A percentile compares a stretch with the other conserved stretches of the same genome.
Conservation (phyloP, 2,888 invertebrate genomes). For the Chrysolina haemoptera region DNA sequence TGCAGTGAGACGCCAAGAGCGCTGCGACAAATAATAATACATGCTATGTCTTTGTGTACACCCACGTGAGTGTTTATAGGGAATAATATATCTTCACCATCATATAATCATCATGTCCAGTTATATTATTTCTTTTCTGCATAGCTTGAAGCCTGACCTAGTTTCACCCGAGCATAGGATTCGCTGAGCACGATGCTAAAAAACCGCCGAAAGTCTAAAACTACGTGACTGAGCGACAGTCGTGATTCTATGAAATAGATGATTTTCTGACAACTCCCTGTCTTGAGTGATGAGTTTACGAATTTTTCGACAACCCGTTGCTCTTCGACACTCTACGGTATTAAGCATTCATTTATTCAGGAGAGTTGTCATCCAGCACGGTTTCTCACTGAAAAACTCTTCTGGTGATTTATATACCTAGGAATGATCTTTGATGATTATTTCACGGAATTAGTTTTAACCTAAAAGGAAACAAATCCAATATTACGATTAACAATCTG, state of each 20-base stretch:
- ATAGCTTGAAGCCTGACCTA: not conserved
- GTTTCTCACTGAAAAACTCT: slow-evolving; percentile 17
- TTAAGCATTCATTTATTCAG: slow-evolving; percentile 36
- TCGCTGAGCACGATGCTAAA: slow-evolving; percentile 62
- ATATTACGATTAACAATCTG: too few relatives aligned
- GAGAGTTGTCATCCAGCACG: slow-evolving; percentile 31
- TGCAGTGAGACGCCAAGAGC: too few relatives aligned
- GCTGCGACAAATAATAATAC: too few relatives aligned
- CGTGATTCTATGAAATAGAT: slow-evolving; percentile 69
- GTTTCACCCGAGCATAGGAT: slow-evolving; percentile 27
- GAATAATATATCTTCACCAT: too few relatives aligned
- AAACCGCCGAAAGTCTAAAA: slow-evolving; percentile 69
- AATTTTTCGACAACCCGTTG: slow-evolving; percentile 53
- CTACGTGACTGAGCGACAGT: slow-evolving; percentile 68
- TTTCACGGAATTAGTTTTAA: too few relatives aligned
- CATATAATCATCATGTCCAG: too few relatives aligned
- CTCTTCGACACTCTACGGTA: slow-evolving; percentile 32
- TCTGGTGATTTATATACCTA: not conserved
- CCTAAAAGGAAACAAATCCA: too few relatives aligned
- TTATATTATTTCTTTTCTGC: too few relatives aligned
- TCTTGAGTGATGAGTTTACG: slow-evolving; percentile 56
- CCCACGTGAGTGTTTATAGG: too few relatives aligned
- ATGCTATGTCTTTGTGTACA: too few relatives aligned
- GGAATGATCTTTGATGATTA: too few relatives aligned
- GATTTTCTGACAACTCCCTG: slow-evolving; percentile 64